Base-by-base conservation (phyloP, 2,888 invertebrate species). In the Auanema freiburgensis region DNA sequence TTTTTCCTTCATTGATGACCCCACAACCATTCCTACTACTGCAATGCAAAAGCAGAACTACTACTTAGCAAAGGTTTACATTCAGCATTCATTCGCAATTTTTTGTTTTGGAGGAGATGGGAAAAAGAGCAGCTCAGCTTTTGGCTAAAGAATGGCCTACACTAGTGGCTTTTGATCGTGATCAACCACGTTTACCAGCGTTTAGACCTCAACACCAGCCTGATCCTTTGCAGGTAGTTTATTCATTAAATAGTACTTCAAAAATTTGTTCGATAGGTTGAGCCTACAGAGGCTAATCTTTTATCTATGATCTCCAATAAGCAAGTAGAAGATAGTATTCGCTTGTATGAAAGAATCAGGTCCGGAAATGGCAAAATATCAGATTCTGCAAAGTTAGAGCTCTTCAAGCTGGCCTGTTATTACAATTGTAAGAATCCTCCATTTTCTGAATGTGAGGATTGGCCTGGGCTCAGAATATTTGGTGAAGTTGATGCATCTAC, bases 1-100 rank as follows among this genome's bases (percentile, higher is more conserved):
- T 84, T 94, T 91, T 84, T 91, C 91, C 83, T 94, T 90, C 84
- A 91, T 92, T 79, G 94, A 95, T 87, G 95, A 95, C 85, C 93
- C 94, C 0, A 65, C 73, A n/a, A 80, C 70, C 12, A 79, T 81
- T 65, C 81, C 81, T 41, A 72, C 76, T n/a, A 75, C 74, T 1
- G 59, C 63, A 0, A 51, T 21, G 1, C 57, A 65, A 4, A 79
- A 76, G 61, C 62, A 63, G 33, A 67, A 62, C 14, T 81, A 81
- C 60, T 79, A 66, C 61, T 66, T 79, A 63, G 75, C 78, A 1
- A 77, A 79, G 64, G 78, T 73, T 16, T 18, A 18, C 41, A 33
- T 54, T 12, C 12, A 11, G 18, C 14, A 11, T 51, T 51, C n/a
- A 51, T 11, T 18, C 11, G 33, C 8, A 33, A 8, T 23, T 41